Base-by-base conservation (phyloP, 2,797 vertebrate species). In the Orientallactaga sibirica region DNA sequence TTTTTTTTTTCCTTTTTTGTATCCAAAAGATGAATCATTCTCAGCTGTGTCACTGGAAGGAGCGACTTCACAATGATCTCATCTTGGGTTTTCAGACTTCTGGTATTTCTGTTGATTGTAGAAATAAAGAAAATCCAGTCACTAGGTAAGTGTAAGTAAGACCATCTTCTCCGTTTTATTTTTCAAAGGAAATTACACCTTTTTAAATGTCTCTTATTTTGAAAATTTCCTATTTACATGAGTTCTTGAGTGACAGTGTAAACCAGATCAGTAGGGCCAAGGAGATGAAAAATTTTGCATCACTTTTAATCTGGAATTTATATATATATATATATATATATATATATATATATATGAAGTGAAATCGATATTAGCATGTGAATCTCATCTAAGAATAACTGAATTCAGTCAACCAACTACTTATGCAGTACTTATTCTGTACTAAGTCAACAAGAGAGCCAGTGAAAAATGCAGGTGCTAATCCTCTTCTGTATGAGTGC, bases 21-120 rank as follows among this genome's bases (percentile, higher is more conserved):
- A 25, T 92, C 55, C 15, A 4, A 73, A 68, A 80, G 10, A 61
- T 78, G 43, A 85, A 41, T 80, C 58, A 68, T 81, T 24, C 55
- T 87, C 15, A 75, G 18, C 41, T 87, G 2, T 64, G 11, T 77
- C 37, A 61, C 74, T 18, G 2, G 11, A 55, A 92, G n/a, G 18
- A 58, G 61, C 61, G 33, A 73, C 25, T 70, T 75, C 14, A 29
- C 27, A n/a, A n/a, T 68, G 74, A 64, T 66, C 20, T 78, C 48
- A 61, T 92, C 77, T 55, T 37, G 19, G 64, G 19, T 33, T 83
- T 88, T 90, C 85, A 81, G 27, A 19, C 27, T 93, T 90, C 64
- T 90, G 33, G 52, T 16, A 1, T 86, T 77, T 79, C 52, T 14
- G 11, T 43, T 81, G 52, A 76, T 87, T 93, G 19, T 52, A 33